A percentile compares a stretch with the other conserved stretches of the same genome.
These are phyloP conservation scores for Parthenolecanium corni DNA, from an alignment of 2,888 invertebrate species.

Conservation along the genomic window DNA sequence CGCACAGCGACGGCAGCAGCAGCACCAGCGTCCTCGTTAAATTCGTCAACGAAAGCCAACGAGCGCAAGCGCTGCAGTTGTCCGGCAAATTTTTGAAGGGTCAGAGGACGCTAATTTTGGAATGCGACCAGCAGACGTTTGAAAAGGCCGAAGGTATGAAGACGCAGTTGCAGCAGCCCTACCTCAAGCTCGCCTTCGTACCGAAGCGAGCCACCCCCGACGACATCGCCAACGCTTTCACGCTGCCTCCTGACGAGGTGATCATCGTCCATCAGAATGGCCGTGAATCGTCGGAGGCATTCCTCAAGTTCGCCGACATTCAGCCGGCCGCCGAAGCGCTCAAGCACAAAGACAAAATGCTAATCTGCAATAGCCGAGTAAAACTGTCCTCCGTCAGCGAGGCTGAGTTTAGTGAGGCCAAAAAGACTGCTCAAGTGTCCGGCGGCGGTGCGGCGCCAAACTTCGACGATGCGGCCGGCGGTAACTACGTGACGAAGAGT, in stretches of 20 bases:
- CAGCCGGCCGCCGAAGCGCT: constrained; percentile 11
- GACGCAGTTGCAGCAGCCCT: not conserved
- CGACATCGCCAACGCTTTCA: not conserved
- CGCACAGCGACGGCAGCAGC: constrained; percentile 57
- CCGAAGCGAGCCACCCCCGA: constrained; percentile 12
- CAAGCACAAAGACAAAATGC: constrained; percentile 1
- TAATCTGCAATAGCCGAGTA: not conserved
- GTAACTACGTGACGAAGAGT: too few species aligned
- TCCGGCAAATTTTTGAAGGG: constrained; percentile 43
- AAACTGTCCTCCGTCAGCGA: constrained; percentile 12
- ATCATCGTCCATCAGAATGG: not conserved
- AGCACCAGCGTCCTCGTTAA: constrained; percentile 69
- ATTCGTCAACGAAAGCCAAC: constrained; percentile 58
- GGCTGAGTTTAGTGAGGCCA: not conserved
- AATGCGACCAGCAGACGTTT: not conserved
- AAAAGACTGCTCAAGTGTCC: not conserved
- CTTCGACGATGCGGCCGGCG: not conserved
- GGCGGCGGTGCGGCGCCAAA: not conserved
- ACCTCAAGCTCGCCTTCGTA: constrained; percentile 7
- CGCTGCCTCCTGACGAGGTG: not conserved
- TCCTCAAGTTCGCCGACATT: constrained; percentile 16
- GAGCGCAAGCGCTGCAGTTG: constrained; percentile 54
- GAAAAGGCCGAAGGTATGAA: not conserved
- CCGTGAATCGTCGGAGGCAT: constrained; percentile 22
- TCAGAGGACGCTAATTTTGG: not conserved